Base-by-base conservation (phyloP, 2,797 vertebrate genomes). In the Carduelis carduelis region DNA sequence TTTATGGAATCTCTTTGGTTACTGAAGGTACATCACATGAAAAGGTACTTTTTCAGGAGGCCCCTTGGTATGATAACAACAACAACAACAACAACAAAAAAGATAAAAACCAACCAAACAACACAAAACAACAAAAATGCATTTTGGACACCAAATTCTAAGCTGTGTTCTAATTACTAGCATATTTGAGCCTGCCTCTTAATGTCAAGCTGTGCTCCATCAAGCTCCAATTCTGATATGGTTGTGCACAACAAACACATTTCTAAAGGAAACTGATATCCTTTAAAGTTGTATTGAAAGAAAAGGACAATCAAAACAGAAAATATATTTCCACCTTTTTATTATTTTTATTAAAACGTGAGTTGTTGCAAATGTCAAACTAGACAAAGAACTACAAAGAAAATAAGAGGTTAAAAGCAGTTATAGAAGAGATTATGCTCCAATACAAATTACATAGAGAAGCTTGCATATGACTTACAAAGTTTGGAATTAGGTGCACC, bases 281-380 rank as follows among this genome's bases (percentile, higher is more conserved):
- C 30, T 83, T 50, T 17, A 15, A 86, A 88, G 22, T 20, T 41
- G 11, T 52, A 55, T 23, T 66, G 41, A 61, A 89, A 85, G 43
- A 78, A 82, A 82, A 63, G 11, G 39, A 26, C 43, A 78, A 72
- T 41, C 24, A 71, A 82, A 92, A 22, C n/a, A 57, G 26, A 57
- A 75, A 69, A 77, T 60, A 79, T 0, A 0, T 78, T 80, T 87
- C 30, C 22, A 61, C 0, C 0, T 65, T 66, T 95, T 95, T 95
- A 95, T 94, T 91, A 0, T 71, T 66, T 95, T 95, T 93, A 95
- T 91, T 90, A 71, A 85, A 88, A 81, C 69, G 2, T 53, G 8
- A 83, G 20, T 5, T 81, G 14, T 30, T 78, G 26, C 32, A 91
- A 75, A 87, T 37, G 23, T 65, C 72, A 72, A 61, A 88, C 18